phyloP scores from a whole-genome alignment of 1,140 invertebrate species.

The Ectropis grisescens region DNA sequence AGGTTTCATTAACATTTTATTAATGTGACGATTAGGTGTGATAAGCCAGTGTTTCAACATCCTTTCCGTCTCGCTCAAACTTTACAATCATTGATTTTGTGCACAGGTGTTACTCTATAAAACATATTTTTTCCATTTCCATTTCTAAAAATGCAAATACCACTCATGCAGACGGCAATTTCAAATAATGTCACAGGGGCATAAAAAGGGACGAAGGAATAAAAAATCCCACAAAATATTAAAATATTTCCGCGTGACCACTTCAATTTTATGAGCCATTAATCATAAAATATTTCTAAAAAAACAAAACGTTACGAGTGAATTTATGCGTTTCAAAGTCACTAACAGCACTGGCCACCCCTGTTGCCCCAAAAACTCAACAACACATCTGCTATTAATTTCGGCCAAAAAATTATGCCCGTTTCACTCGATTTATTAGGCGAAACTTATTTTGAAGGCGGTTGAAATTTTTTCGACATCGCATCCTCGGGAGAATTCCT shows the following conservation, averaged over 20 bases:
- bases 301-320: constrained; percentile 41
- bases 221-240: constrained; percentile 20
- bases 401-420: constrained; percentile 51
- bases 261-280: constrained; percentile 56
- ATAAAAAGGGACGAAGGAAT: too few species aligned
- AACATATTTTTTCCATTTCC: too few species aligned
- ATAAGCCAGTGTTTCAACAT: too few species aligned
- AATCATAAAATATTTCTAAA: constrained; percentile 50
- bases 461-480: constrained; percentile 45
- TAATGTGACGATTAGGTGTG: too few species aligned
- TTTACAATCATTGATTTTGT: too few species aligned
- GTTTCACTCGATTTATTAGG: constrained; percentile 58
- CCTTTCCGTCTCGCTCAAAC: too few species aligned
- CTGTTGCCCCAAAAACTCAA: constrained; percentile 31
- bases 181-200: too few species aligned
- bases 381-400: constrained; percentile 67
- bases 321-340: constrained; percentile 58
- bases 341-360: constrained; percentile 37
- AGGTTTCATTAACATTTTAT: too few species aligned
- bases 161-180: too few species aligned
- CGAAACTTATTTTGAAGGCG: constrained; percentile 54
- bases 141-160: too few species aligned
- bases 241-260: constrained; percentile 29
- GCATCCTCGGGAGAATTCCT: constrained; percentile 42
- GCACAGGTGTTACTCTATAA: too few species aligned